A percentile compares a stretch with the other conserved stretches of the same genome.
Conservation (phyloP, 2,797 vertebrate species). For the Coendou prehensilis region DNA sequence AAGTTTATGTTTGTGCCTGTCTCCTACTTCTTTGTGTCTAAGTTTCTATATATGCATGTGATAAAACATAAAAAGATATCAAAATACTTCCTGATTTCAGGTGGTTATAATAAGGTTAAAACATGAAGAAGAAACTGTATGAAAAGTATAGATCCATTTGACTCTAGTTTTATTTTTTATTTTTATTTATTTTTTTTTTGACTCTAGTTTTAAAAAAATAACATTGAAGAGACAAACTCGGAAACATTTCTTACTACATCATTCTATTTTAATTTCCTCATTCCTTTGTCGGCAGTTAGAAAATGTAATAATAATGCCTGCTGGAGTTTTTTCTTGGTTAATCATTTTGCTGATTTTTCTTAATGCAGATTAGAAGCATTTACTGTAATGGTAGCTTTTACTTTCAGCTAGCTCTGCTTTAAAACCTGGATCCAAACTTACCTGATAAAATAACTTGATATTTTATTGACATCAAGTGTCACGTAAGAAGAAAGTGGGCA, state of each 20-base stretch:
- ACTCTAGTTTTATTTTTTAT: not conserved
- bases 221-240: not conserved
- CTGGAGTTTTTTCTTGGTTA: not conserved
- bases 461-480: not conserved
- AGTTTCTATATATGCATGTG: not conserved
- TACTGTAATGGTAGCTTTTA: conserved; percentile 30
- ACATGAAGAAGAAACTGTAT: conserved; percentile 8
- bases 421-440: conserved; percentile 29
- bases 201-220: not conserved
- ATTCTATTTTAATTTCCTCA: not conserved
- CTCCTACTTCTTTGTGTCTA: not conserved
- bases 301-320: not conserved
- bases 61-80: not conserved
- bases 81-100: conserved; percentile 53
- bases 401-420: conserved; percentile 28
- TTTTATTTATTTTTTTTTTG: too few relatives aligned
- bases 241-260: not conserved
- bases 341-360: conserved; percentile 8
- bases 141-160: not conserved
- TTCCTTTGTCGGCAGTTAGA: conserved; percentile 37
- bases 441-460: conserved; percentile 32
- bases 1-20: not conserved
- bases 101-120: conserved; percentile 47
- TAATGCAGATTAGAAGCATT: conserved; percentile 26
- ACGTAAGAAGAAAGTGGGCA: conserved; percentile 26